Base-by-base conservation (phyloP, 1,140 invertebrate genomes). In the Kradibia gibbosae region DNA sequence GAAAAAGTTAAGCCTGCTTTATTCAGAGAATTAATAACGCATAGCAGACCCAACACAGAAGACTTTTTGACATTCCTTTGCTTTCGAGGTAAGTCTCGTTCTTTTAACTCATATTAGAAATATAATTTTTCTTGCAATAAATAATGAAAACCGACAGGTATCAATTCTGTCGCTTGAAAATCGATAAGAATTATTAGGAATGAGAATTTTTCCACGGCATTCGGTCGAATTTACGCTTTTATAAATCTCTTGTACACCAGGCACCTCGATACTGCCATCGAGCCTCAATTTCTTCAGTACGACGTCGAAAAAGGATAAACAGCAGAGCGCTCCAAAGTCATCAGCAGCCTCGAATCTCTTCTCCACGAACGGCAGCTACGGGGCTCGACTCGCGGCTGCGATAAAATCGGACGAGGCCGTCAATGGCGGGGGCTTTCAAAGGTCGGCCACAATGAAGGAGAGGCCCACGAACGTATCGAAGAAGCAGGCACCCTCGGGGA, bases 41-140 rank as follows among this genome's bases (percentile, higher is more conserved):
- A 94, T 70, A 95, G 94, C 87, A 91, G 95, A 85, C 96, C 96
- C 45, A 97, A 97, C 85, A 97, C 97, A 7, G 96, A 98, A 92
- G 96, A 98, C 90, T 98, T 98, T 88, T 88, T 98, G 34, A 97
- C 96, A 82, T 98, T 97, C 89, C 92, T 98, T 7, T 98, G 97
- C 89, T 95, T 97, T 85, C 92, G 96, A 92, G 96, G 96, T 95
- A 91, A 82, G 80, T 85, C 71, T 55, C 55, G 50, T 36, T 78
- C n/a, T 53, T 75, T 80, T 55, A 53, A 71, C 28, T 72, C 42
- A 71, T 70, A 39, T 70, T n/a, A n/a, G n/a, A n/a, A n/a, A n/a
- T n/a, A n/a, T n/a, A n/a, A n/a, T n/a, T n/a, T n/a, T n/a, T n/a
- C n/a, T n/a, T n/a, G n/a, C n/a, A n/a, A n/a, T n/a, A n/a, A n/a